A percentile compares a stretch with the other conserved stretches of the same genome.
Conservation (phyloP, 1,140 invertebrate genomes). For the Ctenoplectra terminalis region DNA sequence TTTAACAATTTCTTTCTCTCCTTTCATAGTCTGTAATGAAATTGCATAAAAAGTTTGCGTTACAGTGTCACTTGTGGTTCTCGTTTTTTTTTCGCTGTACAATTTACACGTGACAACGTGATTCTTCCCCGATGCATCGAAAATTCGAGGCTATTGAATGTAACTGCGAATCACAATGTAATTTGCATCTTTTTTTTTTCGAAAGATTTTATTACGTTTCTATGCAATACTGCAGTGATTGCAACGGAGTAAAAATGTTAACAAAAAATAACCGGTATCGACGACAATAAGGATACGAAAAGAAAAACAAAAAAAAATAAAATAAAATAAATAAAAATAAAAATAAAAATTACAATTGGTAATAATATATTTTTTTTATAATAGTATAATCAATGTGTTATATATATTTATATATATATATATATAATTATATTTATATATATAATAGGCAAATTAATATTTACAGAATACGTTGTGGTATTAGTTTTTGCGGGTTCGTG, state of each 20-base stretch:
- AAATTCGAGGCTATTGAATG: neutral
- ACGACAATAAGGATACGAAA: slow-evolving; percentile 33
- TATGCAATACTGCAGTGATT: neutral
- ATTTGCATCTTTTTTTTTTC: neutral
- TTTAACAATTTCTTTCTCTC: slow-evolving; percentile 11
- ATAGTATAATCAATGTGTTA: slow-evolving; percentile 76
- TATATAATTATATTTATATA: slow-evolving; percentile 57
- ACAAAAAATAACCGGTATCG: slow-evolving; percentile 28
- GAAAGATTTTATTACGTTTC: slow-evolving; percentile 3
- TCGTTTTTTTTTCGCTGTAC: neutral
- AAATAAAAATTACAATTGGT: slow-evolving; percentile 77
- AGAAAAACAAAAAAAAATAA: too few relatives aligned
- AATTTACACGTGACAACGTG: neutral
- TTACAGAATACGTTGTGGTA: slow-evolving; percentile 79
- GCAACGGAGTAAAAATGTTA: slow-evolving; percentile 14
- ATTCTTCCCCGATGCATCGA: neutral
- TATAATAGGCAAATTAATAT: slow-evolving; percentile 77
- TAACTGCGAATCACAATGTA: neutral
- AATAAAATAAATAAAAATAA: too few relatives aligned
- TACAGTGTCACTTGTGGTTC: neutral
- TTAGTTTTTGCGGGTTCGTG: slow-evolving; percentile 68
- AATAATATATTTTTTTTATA: slow-evolving; percentile 77
- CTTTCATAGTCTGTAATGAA: neutral
- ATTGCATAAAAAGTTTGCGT: neutral
- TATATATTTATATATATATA: slow-evolving; percentile 67